Evolutionary conservation across 2,888 invertebrate genomes (phyloP), one percentile per base, ranked within the genome.

Genomic region (Ectemnius cavifrons): DNA sequence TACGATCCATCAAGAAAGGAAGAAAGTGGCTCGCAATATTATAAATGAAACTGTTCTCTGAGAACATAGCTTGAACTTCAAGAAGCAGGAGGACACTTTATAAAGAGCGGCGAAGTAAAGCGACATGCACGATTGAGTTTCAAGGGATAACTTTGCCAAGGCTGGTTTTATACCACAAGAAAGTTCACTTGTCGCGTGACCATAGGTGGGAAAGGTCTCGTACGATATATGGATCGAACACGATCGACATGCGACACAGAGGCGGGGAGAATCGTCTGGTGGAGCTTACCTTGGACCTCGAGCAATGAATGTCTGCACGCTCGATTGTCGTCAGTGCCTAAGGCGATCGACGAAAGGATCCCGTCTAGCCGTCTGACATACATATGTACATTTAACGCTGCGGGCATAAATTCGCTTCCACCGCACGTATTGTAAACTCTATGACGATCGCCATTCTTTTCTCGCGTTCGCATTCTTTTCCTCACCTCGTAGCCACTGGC

Each of bases 361-460:
- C 66, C 46, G 71, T 66, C 69, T 63, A 65, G 46, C 59, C 67
- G 71, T 71, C 63, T 65, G 80, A 71, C 63, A 62, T 71, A 67
- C 71, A 77, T 69, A 37, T 37, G 37, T 37, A 56, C 65, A 61
- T 63, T 66, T 59, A 63, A 69, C 71, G 65, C 52, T 27, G 60
- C 57, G 37, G 67, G 49, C 61, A 63, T 69, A 77, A 80, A 67
- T 80, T 80, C 72, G 79, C 75, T 80, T 72, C 70, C 79, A 63
- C 49, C 66, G 77, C 79, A 80, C 79, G 79, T 80, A 80, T 67
- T n/a, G 75, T 75, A 80, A 77, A 80, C 80, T 77, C 77, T 74
- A 64, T 77, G 72, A 71, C 77, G 68, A 75, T 80, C 79, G 67
- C 37, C 59, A 63, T 65, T 67, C 56, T 23, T 23, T 23, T 23